Evolutionary conservation across 2,888 invertebrate genomes (phyloP), one percentile per base, ranked within the genome.

Genomic region (Drosophila suboccidentalis): DNA sequence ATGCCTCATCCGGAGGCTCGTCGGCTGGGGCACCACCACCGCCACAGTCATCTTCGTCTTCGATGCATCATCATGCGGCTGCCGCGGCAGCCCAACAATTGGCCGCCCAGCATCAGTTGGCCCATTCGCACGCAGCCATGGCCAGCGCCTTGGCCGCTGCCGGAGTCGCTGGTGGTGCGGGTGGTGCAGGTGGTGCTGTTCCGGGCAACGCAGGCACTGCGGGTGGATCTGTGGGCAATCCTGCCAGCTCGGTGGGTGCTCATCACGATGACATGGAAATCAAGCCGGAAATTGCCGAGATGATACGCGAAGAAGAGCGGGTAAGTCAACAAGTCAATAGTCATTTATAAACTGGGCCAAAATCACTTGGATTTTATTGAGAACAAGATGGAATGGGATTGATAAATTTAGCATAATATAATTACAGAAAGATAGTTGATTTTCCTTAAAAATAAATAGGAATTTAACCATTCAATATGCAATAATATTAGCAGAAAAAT

Each of bases 221-320:
- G 82, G 84, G 83, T 5, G 75, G 80, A n/a, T 78, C 75, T 13
- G 78, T 71, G 4, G 80, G 82, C 26, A 78, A 75, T 34, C 61
- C 74, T 3, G 59, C 60, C 38, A 80, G 84, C 9, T 68, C 82
- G 0, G 69, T 81, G 57, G 81, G 82, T 0, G 90, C 93, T 83
- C 94, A 94, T 93, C 93, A 94, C 67, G 97, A 97, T 89, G 97
- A 97, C 93, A 95, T 97, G 93, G 97, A 97, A 94, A 97, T 98
- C 94, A 96, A 97, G 89, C 97, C 97, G 55, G 97, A 97, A 94
- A 98, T 97, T 94, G 97, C 97, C 64, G 97, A 98, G 94, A 97
- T 98, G 97, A 98, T 97, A 92, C 96, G 97, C 93, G 97, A 98
- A 94, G 97, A 98, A 94, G 97, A 97, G 94, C 94, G 97, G 96